These are phyloP conservation scores for Pentalonia nigronervosa DNA, from an alignment of 1,140 invertebrate species.

Conservation along the genomic window DNA sequence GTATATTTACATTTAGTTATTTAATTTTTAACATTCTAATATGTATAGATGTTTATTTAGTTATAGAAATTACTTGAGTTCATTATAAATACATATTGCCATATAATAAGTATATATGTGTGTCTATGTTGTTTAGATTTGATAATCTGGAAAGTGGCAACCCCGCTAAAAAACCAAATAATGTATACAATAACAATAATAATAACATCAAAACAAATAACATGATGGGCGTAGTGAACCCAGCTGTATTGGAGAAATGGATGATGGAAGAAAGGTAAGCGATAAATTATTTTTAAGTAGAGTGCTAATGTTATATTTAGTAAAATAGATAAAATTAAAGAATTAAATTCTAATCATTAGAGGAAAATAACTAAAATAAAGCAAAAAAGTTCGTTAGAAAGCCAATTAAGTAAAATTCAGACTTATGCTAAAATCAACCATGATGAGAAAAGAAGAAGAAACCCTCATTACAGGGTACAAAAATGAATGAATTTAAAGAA, in stretches of 20 bases:
- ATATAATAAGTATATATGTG: background rate
- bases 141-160: background rate
- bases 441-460: background rate
- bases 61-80: background rate
- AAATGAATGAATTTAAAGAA: background rate
- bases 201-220: slow-evolving; percentile 16
- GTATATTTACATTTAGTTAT: background rate
- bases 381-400: background rate
- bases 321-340: background rate
- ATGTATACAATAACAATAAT: slow-evolving; percentile 26
- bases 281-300: background rate
- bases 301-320: background rate
- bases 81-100: background rate
- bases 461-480: background rate
- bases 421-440: background rate
- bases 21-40: background rate
- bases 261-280: slow-evolving; percentile 31
- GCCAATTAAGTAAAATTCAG: background rate
- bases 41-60: background rate
- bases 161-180: background rate
- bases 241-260: slow-evolving; percentile 23
- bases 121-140: background rate
- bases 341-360: too few species aligned
- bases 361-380: background rate
- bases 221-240: slow-evolving; percentile 34